A percentile compares a stretch with the other conserved stretches of the same genome.
Evolutionary conservation across 2,888 invertebrate genomes (phyloP).

Genomic region (Nephrotoma appendiculata): DNA sequence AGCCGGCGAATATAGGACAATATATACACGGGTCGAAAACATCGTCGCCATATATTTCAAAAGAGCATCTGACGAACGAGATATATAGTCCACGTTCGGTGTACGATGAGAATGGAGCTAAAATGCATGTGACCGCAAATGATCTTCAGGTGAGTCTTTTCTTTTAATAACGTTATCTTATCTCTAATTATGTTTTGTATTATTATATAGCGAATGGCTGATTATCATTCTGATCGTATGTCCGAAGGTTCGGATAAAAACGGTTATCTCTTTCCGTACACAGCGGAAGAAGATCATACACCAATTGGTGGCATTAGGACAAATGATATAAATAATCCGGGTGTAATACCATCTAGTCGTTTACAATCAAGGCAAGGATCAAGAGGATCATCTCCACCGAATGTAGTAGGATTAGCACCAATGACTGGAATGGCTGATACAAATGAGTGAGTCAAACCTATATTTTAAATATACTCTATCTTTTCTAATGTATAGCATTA

Average conservation of each 20-base stretch:
- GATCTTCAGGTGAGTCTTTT: conserved; percentile 24
- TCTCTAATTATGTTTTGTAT: conserved; percentile 33
- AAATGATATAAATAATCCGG: conserved; percentile 40
- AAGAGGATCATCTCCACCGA: conserved; percentile 32
- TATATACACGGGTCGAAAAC: conserved; percentile 22
- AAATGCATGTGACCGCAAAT: conserved; percentile 30
- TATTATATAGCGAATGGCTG: conserved; percentile 11
- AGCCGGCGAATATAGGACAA: conserved; percentile 23
- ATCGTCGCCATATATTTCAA: conserved; percentile 28
- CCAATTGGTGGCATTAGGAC: conserved; percentile 14
- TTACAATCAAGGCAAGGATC: conserved; percentile 26
- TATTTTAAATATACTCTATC: background rate
- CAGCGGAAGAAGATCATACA: conserved; percentile 61
- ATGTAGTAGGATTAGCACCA: conserved; percentile 40
- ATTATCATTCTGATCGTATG: conserved; percentile 42
- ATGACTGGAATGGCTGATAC: conserved; percentile 48
- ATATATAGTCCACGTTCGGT: conserved; percentile 28
- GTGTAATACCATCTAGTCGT: conserved; percentile 21
- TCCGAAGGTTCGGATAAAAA: conserved; percentile 59
- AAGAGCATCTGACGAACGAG: conserved; percentile 30
- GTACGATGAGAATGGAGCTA: conserved; percentile 27
- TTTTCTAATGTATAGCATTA: background rate
- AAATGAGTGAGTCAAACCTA: conserved; percentile 41
- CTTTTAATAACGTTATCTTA: background rate
- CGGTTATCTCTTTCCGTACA: conserved; percentile 74